Conservation (phyloP, 2,797 vertebrate species). For the Chelon labrosus region DNA sequence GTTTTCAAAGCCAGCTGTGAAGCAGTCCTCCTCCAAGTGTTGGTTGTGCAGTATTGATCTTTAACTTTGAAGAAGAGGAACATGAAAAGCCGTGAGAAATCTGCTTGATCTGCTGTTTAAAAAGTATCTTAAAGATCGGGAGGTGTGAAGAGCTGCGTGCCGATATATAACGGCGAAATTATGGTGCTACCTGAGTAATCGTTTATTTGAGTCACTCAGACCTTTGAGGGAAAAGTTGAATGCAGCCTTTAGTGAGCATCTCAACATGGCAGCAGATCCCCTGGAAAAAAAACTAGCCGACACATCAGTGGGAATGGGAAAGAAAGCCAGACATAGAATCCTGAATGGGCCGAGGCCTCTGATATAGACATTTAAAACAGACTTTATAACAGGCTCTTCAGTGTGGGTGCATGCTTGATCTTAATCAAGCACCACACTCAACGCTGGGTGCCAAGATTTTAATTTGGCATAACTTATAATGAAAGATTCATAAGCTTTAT, state of each 20-base stretch:
- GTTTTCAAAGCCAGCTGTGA: constrained; percentile 33
- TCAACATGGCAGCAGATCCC: constrained; percentile 43
- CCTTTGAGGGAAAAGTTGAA: constrained; percentile 43
- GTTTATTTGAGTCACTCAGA: constrained; percentile 31
- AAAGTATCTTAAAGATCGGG: constrained; percentile 48
- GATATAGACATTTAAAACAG: constrained; percentile 58
- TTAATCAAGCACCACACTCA: constrained; percentile 49
- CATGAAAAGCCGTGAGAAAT: constrained; percentile 50
- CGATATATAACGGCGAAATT: constrained; percentile 30
- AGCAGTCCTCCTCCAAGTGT: constrained; percentile 32
- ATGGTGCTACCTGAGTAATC: constrained; percentile 21
- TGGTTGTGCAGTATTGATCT: constrained; percentile 21
- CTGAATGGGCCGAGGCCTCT: constrained; percentile 40
- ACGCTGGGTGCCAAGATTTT: constrained; percentile 41
- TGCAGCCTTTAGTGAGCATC: constrained; percentile 49
- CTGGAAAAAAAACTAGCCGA: constrained; percentile 52
- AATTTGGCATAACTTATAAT: constrained; percentile 58
- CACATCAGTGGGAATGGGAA: constrained; percentile 60
- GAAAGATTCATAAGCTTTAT: constrained; percentile 62
- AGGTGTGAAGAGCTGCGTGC: constrained; percentile 20
- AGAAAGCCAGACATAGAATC: constrained; percentile 40
- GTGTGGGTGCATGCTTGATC: constrained; percentile 44
- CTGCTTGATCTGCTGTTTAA: constrained; percentile 51
- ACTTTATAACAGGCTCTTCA: constrained; percentile 41
- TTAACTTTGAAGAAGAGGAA: constrained; percentile 45